Percentiles rank a stretch among this genome's conserved stretches.
These are phyloP conservation scores for Peribatodes rhomboidaria DNA, from an alignment of 2,888 invertebrate genomes.

Conservation along the genomic window DNA sequence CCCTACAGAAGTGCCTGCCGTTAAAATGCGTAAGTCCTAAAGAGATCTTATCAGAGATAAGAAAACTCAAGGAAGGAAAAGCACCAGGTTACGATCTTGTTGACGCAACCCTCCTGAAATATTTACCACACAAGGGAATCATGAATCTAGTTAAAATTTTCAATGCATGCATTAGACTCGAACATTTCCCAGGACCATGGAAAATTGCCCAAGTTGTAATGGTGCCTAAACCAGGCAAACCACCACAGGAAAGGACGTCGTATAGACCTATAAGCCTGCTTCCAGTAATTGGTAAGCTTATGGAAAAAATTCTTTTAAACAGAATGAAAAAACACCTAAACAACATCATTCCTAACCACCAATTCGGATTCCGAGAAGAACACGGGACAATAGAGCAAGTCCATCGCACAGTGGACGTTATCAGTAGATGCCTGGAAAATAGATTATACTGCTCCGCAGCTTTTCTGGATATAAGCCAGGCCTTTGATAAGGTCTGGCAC, in stretches of 20 bases:
- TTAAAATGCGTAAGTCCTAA: neutral
- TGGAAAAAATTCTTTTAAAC: constrained; percentile 27
- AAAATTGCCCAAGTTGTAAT: constrained; percentile 26
- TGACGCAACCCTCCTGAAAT: constrained; percentile 17
- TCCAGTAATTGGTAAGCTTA: constrained; percentile 23
- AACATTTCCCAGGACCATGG: constrained; percentile 23
- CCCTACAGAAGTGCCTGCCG: no score
- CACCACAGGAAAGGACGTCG: constrained; percentile 15
- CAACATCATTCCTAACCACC: constrained; percentile 23
- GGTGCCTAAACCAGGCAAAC: constrained; percentile 29
- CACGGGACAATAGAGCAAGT: constrained; percentile 5
- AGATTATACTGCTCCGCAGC: constrained; percentile 25
- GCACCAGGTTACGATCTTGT: constrained; percentile 37
- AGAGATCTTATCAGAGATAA: neutral
- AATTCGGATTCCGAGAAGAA: constrained; percentile 28
- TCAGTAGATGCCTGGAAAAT: constrained; percentile 15
- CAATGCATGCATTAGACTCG: constrained; percentile 19
- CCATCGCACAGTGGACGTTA: constrained; percentile 16
- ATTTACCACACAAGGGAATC: constrained; percentile 22
- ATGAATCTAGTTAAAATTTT: constrained; percentile 3
- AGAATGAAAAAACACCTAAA: constrained; percentile 16
- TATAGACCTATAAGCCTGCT: constrained; percentile 34
- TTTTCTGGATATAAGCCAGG: constrained; percentile 26
- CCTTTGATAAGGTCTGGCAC: constrained; percentile 51
- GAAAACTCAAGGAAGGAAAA: constrained; percentile 12